These are phyloP conservation scores for Argynnis bischoffii DNA, from an alignment of 2,888 invertebrate genomes.

Conservation along the genomic window DNA sequence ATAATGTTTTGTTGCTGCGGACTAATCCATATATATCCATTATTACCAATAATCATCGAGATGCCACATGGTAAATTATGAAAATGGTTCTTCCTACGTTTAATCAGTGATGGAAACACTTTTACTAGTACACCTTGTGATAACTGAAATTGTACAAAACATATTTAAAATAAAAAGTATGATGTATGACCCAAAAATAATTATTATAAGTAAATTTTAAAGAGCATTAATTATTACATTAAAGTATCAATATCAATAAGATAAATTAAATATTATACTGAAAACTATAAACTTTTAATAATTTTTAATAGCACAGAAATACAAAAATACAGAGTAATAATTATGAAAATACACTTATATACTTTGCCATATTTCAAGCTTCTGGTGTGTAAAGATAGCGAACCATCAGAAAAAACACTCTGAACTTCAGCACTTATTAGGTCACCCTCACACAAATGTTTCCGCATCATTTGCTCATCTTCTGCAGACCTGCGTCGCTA, in stretches of 20 bases:
- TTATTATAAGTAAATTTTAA: no score
- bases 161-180: not conserved
- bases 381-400: constrained; percentile 95
- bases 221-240: no score
- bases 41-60: constrained; percentile 96
- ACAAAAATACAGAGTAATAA: not conserved
- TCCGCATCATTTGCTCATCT: constrained; percentile 99
- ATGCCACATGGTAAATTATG: constrained; percentile 96
- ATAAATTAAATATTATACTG: no score
- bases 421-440: constrained; percentile 99
- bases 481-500: constrained; percentile 94
- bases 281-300: no score
- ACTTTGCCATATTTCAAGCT: constrained; percentile 98
- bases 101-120: constrained; percentile 95
- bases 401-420: constrained; percentile 94
- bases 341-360: constrained; percentile 26
- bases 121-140: constrained; percentile 94
- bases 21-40: constrained; percentile 97
- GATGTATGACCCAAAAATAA: no score
- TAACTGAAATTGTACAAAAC: constrained; percentile 75
- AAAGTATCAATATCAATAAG: no score
- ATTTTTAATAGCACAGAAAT: not conserved
- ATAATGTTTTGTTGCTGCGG: constrained; percentile 77
- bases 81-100: constrained; percentile 97
- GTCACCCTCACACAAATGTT: constrained; percentile 96